phyloP scores from a whole-genome alignment of 2,797 vertebrate genomes.

The Myripristis jacobus region DNA sequence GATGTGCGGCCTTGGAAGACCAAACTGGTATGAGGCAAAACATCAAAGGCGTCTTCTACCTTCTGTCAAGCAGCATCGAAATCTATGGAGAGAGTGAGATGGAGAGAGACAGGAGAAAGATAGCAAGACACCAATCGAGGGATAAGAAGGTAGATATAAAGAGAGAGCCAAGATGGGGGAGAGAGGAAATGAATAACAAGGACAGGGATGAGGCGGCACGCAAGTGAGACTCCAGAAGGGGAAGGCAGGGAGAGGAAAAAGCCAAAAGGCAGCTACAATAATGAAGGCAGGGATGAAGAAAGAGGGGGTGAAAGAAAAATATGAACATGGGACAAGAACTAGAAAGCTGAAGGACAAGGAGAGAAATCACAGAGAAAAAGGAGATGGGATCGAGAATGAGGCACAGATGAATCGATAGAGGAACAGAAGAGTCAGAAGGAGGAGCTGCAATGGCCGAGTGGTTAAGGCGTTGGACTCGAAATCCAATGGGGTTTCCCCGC shows the following conservation, averaged over 20 bases:
- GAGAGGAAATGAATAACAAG: neutral
- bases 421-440: neutral
- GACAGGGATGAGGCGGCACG: neutral
- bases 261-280: slow-evolving; percentile 1
- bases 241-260: neutral
- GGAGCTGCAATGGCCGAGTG: too few species aligned
- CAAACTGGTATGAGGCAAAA: slow-evolving; percentile 28
- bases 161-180: neutral
- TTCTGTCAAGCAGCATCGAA: slow-evolving; percentile 34
- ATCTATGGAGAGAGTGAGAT: neutral
- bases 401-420: slow-evolving; percentile 17
- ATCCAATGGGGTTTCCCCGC: too few species aligned
- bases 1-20: slow-evolving; percentile 48
- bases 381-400: too few species aligned
- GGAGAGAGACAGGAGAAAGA: neutral
- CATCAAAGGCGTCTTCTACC: slow-evolving; percentile 45
- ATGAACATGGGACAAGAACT: neutral
- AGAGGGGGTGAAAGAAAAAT: neutral
- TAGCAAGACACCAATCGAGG: neutral
- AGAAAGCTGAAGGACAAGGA: neutral
- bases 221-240: neutral
- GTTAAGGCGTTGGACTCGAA: too few species aligned
- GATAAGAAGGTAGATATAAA: neutral
- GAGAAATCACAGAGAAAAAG: neutral
- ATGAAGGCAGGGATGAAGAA: slow-evolving; percentile 1